Percentiles rank a stretch among this genome's conserved stretches.
Conservation (phyloP, 2,797 vertebrate species). For the Pantherophis vulpinus region DNA sequence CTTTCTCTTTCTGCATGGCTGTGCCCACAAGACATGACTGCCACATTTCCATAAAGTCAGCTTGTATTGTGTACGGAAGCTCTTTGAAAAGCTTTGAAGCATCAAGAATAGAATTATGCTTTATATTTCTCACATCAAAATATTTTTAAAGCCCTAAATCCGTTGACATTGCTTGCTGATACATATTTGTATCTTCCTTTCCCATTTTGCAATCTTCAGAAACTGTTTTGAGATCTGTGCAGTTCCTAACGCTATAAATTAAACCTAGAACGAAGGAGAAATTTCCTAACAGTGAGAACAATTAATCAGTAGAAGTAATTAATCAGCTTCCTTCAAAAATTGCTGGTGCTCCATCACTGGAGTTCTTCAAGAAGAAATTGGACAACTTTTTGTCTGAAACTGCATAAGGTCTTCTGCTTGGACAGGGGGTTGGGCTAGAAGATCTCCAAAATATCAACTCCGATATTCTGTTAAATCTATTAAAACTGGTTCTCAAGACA, state of each 20-base stretch:
- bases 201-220: neutral
- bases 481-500: too few relatives aligned
- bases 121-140: neutral
- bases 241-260: neutral
- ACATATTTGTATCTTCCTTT: neutral
- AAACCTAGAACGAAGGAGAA: neutral
- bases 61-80: neutral
- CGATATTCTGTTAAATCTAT: too few relatives aligned
- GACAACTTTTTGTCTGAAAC: neutral
- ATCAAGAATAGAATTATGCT: neutral
- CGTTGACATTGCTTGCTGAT: neutral
- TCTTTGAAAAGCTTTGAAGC: neutral
- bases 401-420: neutral
- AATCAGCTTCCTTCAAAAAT: neutral
- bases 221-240: neutral
- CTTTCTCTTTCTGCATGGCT: neutral
- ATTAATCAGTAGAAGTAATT: neutral
- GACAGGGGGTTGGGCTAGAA: too few relatives aligned
- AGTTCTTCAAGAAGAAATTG: neutral
- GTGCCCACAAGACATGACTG: neutral
- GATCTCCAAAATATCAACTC: too few relatives aligned
- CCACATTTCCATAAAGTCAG: neutral
- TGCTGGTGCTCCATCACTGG: neutral
- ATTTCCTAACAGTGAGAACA: neutral
- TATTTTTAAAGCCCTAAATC: neutral